These are phyloP conservation scores for Eilema depressum DNA, from an alignment of 2,888 invertebrate genomes.

Conservation along the genomic window DNA sequence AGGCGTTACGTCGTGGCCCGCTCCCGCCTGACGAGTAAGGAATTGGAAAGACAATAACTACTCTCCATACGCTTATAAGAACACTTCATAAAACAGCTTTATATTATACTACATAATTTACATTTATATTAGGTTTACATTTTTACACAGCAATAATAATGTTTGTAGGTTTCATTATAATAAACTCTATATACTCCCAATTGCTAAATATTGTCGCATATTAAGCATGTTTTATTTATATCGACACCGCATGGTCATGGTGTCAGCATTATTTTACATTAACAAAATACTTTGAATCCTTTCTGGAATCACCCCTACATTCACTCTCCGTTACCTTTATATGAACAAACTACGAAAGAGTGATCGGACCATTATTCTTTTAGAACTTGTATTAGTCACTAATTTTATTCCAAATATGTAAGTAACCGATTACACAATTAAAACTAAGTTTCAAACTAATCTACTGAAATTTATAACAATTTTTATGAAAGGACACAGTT, in stretches of 20 bases:
- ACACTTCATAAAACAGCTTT: conserved; percentile 86
- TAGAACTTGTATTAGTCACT: conserved; percentile 72
- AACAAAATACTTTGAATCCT: conserved; percentile 67
- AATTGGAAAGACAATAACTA: conserved; percentile 66
- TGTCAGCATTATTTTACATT: conserved; percentile 68
- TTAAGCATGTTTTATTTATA: conserved; percentile 71
- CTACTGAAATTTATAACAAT: conserved; percentile 72
- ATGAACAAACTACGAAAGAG: conserved; percentile 60
- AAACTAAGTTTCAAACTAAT: conserved; percentile 71
- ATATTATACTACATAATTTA: conserved; percentile 86
- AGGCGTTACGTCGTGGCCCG: conserved; percentile 46
- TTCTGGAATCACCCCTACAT: conserved; percentile 52
- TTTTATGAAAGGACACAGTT: conserved; percentile 67
- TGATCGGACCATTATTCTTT: conserved; percentile 62
- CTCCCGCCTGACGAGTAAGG: conserved; percentile 49
- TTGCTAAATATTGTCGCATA: conserved; percentile 86
- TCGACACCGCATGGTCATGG: conserved; percentile 74
- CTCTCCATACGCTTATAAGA: conserved; percentile 83
- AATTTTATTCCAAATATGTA: conserved; percentile 66
- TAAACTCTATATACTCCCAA: conserved; percentile 83
- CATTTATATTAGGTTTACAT: conserved; percentile 85
- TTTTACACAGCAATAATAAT: conserved; percentile 86
- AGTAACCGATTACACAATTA: conserved; percentile 72
- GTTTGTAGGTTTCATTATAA: conserved; percentile 82
- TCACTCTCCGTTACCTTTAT: conserved; percentile 45